phyloP scores from a whole-genome alignment of 2,888 invertebrate genomes.

The Listrodromus nycthemerus region DNA sequence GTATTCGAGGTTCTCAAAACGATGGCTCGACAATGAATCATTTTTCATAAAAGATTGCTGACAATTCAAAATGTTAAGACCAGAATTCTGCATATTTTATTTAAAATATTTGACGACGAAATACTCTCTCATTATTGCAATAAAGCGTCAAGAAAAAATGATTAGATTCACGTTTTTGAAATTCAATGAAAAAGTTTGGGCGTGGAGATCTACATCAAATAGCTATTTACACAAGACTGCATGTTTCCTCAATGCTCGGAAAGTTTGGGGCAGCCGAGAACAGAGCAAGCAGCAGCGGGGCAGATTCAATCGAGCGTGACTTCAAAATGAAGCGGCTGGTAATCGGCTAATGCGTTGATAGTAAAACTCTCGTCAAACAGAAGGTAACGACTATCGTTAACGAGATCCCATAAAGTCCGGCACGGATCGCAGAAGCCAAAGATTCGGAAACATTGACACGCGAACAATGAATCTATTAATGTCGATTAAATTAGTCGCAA shows the following conservation, averaged over 20 bases:
- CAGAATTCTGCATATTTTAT: neutral
- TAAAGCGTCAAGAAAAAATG: neutral
- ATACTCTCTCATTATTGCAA: neutral
- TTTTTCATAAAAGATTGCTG: neutral
- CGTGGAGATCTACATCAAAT: neutral
- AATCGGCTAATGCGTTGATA: conserved; percentile 31
- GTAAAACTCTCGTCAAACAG: neutral
- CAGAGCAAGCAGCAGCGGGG: neutral
- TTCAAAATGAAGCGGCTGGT: conserved; percentile 9
- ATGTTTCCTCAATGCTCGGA: neutral
- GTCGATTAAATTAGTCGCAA: neutral
- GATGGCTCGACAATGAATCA: neutral
- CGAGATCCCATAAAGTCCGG: conserved; percentile 10
- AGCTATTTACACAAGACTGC: conserved; percentile 23
- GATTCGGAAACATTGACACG: conserved; percentile 21
- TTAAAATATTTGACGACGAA: neutral
- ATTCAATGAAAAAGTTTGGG: conserved; percentile 9
- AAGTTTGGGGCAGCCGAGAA: conserved; percentile 5
- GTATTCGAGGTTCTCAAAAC: neutral
- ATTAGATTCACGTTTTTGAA: neutral
- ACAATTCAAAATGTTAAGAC: neutral
- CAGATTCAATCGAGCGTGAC: neutral
- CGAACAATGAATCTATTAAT: conserved; percentile 7
- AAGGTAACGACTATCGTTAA: conserved; percentile 26
- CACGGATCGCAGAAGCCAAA: neutral